phyloP scores from a whole-genome alignment of 2,888 invertebrate species.

The Tenthredo livida region DNA sequence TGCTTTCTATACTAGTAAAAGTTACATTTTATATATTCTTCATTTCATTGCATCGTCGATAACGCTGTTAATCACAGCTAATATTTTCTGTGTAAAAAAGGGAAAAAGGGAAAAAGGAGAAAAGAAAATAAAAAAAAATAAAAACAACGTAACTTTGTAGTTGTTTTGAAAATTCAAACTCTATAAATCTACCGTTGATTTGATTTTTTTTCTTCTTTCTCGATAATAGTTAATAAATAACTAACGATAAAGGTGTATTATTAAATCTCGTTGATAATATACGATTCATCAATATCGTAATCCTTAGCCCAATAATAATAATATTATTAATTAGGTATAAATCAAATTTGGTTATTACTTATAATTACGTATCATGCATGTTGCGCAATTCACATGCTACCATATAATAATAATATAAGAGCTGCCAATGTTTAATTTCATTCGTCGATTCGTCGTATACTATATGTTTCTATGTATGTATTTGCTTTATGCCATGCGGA shows the following conservation, averaged over 20 bases:
- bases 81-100: neutral
- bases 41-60: neutral
- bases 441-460: slow-evolving; percentile 19
- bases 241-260: neutral
- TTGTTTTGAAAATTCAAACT: neutral
- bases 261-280: neutral
- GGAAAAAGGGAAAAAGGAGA: no score
- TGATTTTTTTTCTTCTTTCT: neutral
- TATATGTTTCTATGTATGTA: neutral
- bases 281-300: neutral
- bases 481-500: neutral
- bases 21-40: neutral
- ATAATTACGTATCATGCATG: slow-evolving; percentile 38
- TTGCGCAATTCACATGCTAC: slow-evolving; percentile 39
- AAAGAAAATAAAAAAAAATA: neutral
- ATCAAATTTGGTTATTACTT: neutral
- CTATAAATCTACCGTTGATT: neutral
- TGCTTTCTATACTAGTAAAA: neutral
- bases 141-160: neutral
- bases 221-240: slow-evolving; percentile 4
- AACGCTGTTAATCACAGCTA: neutral
- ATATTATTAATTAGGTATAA: slow-evolving; percentile 9
- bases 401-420: slow-evolving; percentile 10
- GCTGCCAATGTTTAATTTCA: neutral
- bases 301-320: slow-evolving; percentile 16